A percentile compares a stretch with the other conserved stretches of the same genome.
These are phyloP conservation scores for Sebastes miniatus DNA, from an alignment of 2,797 vertebrate genomes.

Conservation along the genomic window DNA sequence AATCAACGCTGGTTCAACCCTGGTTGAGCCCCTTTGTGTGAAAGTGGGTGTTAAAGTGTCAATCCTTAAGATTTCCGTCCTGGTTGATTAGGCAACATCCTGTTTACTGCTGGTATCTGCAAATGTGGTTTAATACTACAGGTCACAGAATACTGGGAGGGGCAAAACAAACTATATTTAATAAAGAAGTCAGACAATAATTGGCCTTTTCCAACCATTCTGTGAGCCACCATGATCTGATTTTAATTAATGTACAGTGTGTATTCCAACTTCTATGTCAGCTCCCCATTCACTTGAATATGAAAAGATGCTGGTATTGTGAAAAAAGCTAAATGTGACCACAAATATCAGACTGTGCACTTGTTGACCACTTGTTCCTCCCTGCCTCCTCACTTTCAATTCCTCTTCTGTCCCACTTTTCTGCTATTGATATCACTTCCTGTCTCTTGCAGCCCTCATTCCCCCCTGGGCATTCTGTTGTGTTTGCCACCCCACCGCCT, in stretches of 20 bases:
- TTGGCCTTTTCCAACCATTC: not conserved
- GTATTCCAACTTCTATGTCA: no score
- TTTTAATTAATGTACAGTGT: no score
- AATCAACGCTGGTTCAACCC: no score
- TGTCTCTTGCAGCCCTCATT: conserved; percentile 85
- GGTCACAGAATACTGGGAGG: no score
- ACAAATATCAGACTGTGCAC: not conserved
- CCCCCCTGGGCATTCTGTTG: conserved; percentile 92
- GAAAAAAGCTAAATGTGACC: not conserved
- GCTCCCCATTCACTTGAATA: not conserved
- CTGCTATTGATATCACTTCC: conserved; percentile 26
- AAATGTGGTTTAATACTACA: no score
- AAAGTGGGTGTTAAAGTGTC: no score
- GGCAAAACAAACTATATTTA: not conserved
- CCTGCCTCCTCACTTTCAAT: not conserved
- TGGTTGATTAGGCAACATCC: no score
- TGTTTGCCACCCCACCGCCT: conserved; percentile 90
- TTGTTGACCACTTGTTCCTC: not conserved
- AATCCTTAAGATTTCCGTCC: no score
- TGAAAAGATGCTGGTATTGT: not conserved
- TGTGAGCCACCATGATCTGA: no score
- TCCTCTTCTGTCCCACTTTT: conserved; percentile 2
- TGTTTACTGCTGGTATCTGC: no score
- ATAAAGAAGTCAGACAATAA: not conserved
- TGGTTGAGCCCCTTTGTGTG: no score